These are phyloP conservation scores for Palythoa grandis DNA, from an alignment of 92 coral and sea anemone species.

Conservation along the genomic window DNA sequence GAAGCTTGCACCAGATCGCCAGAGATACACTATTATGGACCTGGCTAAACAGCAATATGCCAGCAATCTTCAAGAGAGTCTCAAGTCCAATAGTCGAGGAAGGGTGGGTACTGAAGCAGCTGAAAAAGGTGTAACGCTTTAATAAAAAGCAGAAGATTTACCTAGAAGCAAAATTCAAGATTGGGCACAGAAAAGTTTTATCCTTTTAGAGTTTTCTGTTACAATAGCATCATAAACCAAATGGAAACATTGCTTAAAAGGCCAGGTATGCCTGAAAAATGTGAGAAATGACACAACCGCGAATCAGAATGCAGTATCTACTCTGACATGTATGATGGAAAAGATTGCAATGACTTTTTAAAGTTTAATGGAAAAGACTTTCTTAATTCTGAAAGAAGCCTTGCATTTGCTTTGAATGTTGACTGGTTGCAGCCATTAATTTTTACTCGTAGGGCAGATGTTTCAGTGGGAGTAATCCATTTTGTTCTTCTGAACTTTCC, in stretches of 20 bases:
- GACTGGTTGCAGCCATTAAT: constrained; percentile 82
- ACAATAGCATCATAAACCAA: constrained; percentile 66
- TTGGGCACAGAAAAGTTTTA: constrained; percentile 55
- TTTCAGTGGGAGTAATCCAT: constrained; percentile 69
- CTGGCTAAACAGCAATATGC: constrained; percentile 58
- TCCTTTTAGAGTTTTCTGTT: constrained; percentile 68
- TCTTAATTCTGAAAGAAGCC: constrained; percentile 44
- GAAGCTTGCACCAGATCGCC: constrained; percentile 37
- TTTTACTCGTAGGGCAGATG: constrained; percentile 58
- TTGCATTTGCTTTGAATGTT: constrained; percentile 67
- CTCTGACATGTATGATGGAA: constrained; percentile 58
- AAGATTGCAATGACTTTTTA: constrained; percentile 58
- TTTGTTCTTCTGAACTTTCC: constrained; percentile 69
- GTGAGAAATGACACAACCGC: constrained; percentile 63
- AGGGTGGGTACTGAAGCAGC: background rate
- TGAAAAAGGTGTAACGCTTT: background rate
- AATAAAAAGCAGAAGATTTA: background rate
- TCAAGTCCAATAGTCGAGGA: background rate
- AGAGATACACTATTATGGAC: constrained; percentile 60
- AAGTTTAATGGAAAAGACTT: constrained; percentile 56
- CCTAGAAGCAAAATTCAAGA: constrained; percentile 1
- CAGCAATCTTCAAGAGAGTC: constrained; percentile 48
- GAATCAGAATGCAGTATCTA: constrained; percentile 26
- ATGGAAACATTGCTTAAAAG: constrained; percentile 51
- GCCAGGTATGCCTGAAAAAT: constrained; percentile 60